Evolutionary conservation across 2,888 invertebrate species (phyloP).

Genomic region (Nysson spinosus): DNA sequence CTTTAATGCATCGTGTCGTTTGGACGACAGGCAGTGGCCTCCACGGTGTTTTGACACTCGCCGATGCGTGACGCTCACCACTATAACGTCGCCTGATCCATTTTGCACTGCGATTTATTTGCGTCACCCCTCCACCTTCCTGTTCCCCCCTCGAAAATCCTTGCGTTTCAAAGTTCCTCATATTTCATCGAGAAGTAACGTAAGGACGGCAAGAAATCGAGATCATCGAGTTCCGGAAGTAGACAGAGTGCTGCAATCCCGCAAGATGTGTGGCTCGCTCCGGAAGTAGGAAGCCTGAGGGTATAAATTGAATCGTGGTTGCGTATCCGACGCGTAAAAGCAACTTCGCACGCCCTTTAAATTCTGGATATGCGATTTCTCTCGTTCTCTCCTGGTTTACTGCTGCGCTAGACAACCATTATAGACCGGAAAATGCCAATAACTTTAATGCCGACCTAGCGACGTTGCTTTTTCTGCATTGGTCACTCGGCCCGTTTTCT

Average conservation of each 20-base stretch:
- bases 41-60: conserved; percentile 63
- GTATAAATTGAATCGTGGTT: conserved; percentile 73
- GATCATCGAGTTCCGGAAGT: conserved; percentile 57
- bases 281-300: conserved; percentile 64
- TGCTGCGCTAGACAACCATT: conserved; percentile 67
- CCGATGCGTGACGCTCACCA: conserved; percentile 65
- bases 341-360: conserved; percentile 74
- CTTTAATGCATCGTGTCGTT: conserved; percentile 52
- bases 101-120: conserved; percentile 66
- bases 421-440: conserved; percentile 72
- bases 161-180: conserved; percentile 38
- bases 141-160: conserved; percentile 31
- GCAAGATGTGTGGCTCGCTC: conserved; percentile 64
- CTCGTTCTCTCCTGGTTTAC: conserved; percentile 48
- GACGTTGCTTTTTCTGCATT: conserved; percentile 4
- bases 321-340: conserved; percentile 71
- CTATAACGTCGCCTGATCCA: conserved; percentile 63
- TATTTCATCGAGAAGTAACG: conserved; percentile 57
- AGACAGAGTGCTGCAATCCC: conserved; percentile 66
- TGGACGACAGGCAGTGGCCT: conserved; percentile 30
- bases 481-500: background rate
- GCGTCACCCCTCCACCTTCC: conserved; percentile 31
- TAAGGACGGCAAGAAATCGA: conserved; percentile 16
- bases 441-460: conserved; percentile 50
- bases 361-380: conserved; percentile 57